These are phyloP conservation scores for Yponomeuta plumbellus DNA, from an alignment of 2,888 invertebrate genomes.

Conservation along the genomic window DNA sequence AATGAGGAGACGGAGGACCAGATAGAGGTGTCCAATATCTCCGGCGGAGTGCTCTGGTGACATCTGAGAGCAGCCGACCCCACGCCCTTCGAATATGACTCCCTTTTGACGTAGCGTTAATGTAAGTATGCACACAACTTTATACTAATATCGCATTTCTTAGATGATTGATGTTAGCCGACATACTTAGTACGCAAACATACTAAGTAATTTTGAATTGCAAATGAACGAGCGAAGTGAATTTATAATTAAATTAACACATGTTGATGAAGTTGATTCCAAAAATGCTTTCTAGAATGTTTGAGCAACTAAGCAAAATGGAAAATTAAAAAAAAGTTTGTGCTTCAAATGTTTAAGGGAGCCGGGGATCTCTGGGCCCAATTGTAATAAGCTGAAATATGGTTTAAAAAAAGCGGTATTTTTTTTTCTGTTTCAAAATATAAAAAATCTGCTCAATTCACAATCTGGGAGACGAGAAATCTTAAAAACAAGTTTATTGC, in stretches of 20 bases:
- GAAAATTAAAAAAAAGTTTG: background rate
- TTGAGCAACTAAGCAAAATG: background rate
- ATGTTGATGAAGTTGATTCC: background rate
- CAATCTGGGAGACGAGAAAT: too few relatives aligned
- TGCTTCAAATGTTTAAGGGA: background rate
- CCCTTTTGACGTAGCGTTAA: conserved; percentile 72
- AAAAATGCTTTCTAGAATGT: background rate
- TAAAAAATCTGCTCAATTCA: too few relatives aligned
- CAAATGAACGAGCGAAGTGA: background rate
- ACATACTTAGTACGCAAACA: background rate
- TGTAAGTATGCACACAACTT: conserved; percentile 47
- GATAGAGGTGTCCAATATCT: conserved; percentile 79
- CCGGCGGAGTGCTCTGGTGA: conserved; percentile 84
- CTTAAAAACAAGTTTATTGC: too few relatives aligned
- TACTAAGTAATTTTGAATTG: background rate
- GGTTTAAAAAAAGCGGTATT: too few relatives aligned
- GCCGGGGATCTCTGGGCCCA: too few relatives aligned
- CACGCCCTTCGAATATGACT: conserved; percentile 76
- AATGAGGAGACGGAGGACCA: conserved; percentile 55
- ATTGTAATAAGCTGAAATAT: too few relatives aligned
- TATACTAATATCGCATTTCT: background rate
- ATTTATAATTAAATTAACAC: background rate
- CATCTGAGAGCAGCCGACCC: conserved; percentile 76
- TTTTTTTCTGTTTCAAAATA: too few relatives aligned
- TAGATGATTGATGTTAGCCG: background rate